phyloP scores from a whole-genome alignment of 1,140 invertebrate species.

The Hycleus cichorii region DNA sequence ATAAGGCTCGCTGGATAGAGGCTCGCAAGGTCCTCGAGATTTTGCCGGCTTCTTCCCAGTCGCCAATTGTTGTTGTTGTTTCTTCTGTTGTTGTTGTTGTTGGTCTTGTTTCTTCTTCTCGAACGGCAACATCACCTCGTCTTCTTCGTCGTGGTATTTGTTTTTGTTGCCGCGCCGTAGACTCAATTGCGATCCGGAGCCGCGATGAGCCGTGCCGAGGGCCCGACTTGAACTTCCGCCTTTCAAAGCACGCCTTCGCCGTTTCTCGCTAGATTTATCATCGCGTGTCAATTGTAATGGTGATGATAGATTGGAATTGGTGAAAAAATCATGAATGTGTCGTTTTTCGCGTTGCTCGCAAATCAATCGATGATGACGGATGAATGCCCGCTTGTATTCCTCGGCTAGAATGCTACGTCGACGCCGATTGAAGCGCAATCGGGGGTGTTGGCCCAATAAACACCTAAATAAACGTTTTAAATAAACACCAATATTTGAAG shows the following conservation, averaged over 20 bases:
- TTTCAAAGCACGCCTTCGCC: constrained; percentile 33
- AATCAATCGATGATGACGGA: constrained; percentile 25
- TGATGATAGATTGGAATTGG: neutral
- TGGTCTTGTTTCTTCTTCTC: constrained; percentile 22
- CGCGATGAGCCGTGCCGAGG: constrained; percentile 23
- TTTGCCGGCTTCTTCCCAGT: constrained; percentile 38
- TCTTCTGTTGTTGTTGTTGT: constrained; percentile 21
- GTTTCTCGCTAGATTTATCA: neutral
- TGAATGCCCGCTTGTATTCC: constrained; percentile 29
- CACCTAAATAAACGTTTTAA: constrained; percentile 46
- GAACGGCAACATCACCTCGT: constrained; percentile 8
- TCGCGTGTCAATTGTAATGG: too few relatives aligned
- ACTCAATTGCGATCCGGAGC: constrained; percentile 22
- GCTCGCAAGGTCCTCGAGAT: constrained; percentile 44
- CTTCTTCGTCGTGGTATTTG: constrained; percentile 20
- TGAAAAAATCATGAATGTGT: constrained; percentile 14
- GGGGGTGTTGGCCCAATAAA: constrained; percentile 72
- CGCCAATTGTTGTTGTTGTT: constrained; percentile 2
- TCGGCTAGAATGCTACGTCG: constrained; percentile 51
- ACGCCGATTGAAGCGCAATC: constrained; percentile 67
- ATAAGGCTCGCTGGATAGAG: constrained; percentile 54
- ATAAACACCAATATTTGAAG: neutral
- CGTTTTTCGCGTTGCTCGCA: constrained; percentile 16
- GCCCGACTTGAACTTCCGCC: constrained; percentile 24
- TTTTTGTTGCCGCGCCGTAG: constrained; percentile 26